Evolutionary conservation across 2,113 vertebrate species (phyloP).

Genomic region (Delphinus delphis): DNA sequence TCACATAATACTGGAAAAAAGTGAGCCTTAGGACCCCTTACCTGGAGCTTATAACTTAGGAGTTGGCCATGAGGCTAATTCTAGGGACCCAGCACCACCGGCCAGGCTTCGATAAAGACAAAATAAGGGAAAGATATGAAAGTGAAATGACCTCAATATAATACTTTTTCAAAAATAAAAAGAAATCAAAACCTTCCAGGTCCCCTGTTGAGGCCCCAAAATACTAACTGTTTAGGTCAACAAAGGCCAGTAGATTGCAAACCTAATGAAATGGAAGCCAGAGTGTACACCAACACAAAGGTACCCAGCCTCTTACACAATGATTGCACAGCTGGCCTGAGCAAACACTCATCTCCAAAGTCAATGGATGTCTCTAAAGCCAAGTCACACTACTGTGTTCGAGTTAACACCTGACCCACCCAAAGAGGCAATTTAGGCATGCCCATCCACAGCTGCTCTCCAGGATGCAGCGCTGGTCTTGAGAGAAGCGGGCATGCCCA

Average conservation of each 20-base stretch:
- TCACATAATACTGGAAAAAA: neutral
- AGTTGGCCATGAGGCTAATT: neutral
- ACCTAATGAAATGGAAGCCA: neutral
- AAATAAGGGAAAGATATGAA: neutral
- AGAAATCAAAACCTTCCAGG: neutral
- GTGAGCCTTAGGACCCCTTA: neutral
- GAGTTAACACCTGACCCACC: neutral
- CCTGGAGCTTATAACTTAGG: neutral
- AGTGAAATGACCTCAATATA: neutral
- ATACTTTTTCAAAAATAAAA: neutral
- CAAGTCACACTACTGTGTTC: neutral
- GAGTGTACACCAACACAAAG: neutral
- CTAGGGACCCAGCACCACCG: neutral
- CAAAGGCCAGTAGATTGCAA: neutral
- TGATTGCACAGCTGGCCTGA: neutral
- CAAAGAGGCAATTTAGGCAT: neutral
- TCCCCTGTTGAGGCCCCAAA: neutral
- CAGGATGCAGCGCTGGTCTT: neutral
- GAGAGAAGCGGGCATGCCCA: neutral
- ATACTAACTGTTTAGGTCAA: neutral
- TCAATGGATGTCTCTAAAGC: neutral
- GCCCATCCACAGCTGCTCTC: neutral
- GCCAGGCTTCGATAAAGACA: neutral
- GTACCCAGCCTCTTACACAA: neutral
- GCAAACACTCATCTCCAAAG: neutral